Conservation (phyloP, 1,140 invertebrate species). For the Penaeus chinensis region DNA sequence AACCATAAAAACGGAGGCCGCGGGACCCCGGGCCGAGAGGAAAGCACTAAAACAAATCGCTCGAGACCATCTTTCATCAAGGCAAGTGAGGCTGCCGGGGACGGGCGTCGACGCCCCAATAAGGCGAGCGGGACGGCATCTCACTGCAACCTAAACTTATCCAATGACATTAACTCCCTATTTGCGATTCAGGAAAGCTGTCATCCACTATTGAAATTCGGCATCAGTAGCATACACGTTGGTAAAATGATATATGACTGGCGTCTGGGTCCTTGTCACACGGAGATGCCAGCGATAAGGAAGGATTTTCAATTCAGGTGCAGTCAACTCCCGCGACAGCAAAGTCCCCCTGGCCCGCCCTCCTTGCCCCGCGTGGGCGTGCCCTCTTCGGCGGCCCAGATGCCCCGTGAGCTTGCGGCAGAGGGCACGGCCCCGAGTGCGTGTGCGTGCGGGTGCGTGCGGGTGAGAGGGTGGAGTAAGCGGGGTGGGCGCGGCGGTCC, state of each 20-base stretch:
- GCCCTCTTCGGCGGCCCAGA: too few relatives aligned
- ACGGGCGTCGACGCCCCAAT: conserved; percentile 4
- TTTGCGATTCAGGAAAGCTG: conserved; percentile 26
- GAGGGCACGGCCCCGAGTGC: too few relatives aligned
- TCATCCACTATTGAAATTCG: conserved; percentile 35
- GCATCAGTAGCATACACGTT: conserved; percentile 36
- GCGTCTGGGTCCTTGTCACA: not conserved
- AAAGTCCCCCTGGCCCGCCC: too few relatives aligned
- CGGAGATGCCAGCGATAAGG: conserved; percentile 18
- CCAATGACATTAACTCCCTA: conserved; percentile 3
- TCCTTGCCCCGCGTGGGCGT: too few relatives aligned
- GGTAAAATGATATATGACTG: conserved; percentile 26
- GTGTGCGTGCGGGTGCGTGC: too few relatives aligned
- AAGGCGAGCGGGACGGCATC: not conserved
- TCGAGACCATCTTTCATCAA: not conserved
- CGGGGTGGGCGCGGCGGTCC: too few relatives aligned
- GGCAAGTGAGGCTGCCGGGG: not conserved
- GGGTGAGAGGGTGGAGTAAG: too few relatives aligned
- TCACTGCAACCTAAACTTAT: not conserved
- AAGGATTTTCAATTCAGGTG: conserved; percentile 28
- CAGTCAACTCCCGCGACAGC: too few relatives aligned
- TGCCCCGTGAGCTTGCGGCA: too few relatives aligned
- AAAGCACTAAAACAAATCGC: too few relatives aligned
- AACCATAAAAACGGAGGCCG: too few relatives aligned
- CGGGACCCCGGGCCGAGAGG: too few relatives aligned